Conservation (phyloP, 2,113 vertebrate genomes). For the Tachysurus vachellii region DNA sequence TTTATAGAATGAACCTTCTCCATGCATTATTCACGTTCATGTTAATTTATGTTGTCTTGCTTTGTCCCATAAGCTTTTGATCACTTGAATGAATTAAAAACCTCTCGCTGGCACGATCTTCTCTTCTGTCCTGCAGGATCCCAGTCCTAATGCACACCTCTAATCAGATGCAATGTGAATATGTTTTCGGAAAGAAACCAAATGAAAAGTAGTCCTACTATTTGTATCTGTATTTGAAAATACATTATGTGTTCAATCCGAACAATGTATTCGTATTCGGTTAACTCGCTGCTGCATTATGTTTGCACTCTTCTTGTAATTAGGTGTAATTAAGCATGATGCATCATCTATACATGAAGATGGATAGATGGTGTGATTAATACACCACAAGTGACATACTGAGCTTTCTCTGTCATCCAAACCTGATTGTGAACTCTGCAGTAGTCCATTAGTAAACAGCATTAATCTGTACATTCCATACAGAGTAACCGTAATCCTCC, state of each 20-base stretch:
- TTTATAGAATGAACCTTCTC: background rate
- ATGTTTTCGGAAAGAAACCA: background rate
- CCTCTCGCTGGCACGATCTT: background rate
- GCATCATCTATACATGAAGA: no score
- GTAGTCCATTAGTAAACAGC: background rate
- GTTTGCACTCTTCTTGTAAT: slow-evolving; percentile 5
- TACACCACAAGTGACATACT: background rate
- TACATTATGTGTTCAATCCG: background rate
- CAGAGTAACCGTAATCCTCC: background rate
- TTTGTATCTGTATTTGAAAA: background rate
- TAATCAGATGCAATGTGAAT: background rate
- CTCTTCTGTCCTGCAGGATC: background rate
- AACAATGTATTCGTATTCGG: background rate
- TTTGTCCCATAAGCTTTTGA: background rate
- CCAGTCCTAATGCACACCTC: background rate
- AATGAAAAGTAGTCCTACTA: background rate
- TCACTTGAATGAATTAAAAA: background rate
- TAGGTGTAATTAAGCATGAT: slow-evolving; percentile 11
- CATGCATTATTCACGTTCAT: background rate
- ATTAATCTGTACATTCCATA: background rate
- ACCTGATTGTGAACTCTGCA: background rate
- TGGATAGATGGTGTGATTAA: slow-evolving; percentile 12
- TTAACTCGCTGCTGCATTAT: background rate
- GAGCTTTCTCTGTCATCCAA: slow-evolving; percentile 7
- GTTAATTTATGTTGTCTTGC: background rate